Evolutionary conservation across 2,113 vertebrate species (phyloP).

Genomic region (Odocoileus hemionus): DNA sequence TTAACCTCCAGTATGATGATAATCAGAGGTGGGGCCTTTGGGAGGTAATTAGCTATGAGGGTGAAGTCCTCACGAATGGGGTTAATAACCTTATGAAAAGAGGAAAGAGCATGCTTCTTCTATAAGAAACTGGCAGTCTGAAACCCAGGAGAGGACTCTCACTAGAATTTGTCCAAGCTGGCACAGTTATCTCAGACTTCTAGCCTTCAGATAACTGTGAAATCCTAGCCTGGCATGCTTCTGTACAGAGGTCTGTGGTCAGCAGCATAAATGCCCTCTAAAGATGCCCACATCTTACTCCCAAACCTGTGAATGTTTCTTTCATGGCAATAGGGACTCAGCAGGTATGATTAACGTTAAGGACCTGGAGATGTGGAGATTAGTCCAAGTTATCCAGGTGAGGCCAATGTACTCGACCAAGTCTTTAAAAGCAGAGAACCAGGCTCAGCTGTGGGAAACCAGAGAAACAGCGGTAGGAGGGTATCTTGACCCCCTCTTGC

Average conservation of each 20-base stretch:
- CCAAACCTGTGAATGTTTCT: neutral
- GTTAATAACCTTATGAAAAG: neutral
- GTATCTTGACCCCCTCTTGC: fast-evolving
- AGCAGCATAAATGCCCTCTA: neutral
- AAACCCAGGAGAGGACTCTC: neutral
- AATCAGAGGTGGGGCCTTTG: neutral
- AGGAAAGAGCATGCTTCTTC: neutral
- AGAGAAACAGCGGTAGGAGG: neutral
- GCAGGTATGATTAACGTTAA: neutral
- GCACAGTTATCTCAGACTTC: neutral
- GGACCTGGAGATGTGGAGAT: neutral
- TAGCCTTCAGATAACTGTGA: neutral
- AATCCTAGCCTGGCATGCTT: neutral
- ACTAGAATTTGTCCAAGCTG: neutral
- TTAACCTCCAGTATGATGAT: neutral
- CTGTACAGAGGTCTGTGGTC: neutral
- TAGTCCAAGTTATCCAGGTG: neutral
- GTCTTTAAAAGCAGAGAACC: neutral
- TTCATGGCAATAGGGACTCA: neutral
- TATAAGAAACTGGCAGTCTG: neutral
- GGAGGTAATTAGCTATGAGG: neutral
- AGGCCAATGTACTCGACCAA: neutral
- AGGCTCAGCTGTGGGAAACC: neutral
- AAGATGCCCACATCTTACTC: neutral
- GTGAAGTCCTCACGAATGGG: neutral